Percentiles rank a stretch among this genome's conserved stretches.
These are phyloP conservation scores for Spatulosminthurus flaviceps DNA, from an alignment of 2,888 invertebrate genomes.

Conservation along the genomic window DNA sequence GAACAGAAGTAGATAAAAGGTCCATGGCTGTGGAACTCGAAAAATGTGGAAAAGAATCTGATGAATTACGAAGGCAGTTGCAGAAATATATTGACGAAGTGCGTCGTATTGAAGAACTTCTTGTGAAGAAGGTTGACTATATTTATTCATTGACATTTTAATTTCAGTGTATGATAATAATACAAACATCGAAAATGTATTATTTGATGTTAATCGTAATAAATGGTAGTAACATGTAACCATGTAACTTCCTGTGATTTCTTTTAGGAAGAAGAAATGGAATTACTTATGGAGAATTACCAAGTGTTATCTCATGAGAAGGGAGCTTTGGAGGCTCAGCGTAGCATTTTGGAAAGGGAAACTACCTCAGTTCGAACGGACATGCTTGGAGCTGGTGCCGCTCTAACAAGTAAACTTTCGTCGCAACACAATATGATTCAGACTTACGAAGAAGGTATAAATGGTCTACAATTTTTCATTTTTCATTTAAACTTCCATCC, in stretches of 20 bases:
- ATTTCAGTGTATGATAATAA: no score
- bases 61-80: conserved; percentile 57
- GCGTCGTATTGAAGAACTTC: conserved; percentile 59
- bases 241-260: no score
- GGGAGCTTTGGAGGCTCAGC: conserved; percentile 53
- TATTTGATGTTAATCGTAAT: no score
- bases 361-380: conserved; percentile 52
- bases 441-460: conserved; percentile 60
- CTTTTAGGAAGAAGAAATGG: conserved; percentile 61
- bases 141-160: no score
- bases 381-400: conserved; percentile 54
- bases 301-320: conserved; percentile 55
- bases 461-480: no score
- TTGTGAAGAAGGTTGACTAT: conserved; percentile 56
- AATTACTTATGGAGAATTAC: conserved; percentile 58
- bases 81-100: conserved; percentile 63
- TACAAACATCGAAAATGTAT: no score
- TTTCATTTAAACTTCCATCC: no score
- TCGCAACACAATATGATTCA: conserved; percentile 53
- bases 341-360: conserved; percentile 56
- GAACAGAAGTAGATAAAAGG: conserved; percentile 53
- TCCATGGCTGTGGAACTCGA: conserved; percentile 56
- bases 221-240: no score
- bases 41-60: conserved; percentile 54
- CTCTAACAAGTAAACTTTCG: conserved; percentile 54